Conservation (phyloP, 2,888 invertebrate genomes). For the Germaria angustata region DNA sequence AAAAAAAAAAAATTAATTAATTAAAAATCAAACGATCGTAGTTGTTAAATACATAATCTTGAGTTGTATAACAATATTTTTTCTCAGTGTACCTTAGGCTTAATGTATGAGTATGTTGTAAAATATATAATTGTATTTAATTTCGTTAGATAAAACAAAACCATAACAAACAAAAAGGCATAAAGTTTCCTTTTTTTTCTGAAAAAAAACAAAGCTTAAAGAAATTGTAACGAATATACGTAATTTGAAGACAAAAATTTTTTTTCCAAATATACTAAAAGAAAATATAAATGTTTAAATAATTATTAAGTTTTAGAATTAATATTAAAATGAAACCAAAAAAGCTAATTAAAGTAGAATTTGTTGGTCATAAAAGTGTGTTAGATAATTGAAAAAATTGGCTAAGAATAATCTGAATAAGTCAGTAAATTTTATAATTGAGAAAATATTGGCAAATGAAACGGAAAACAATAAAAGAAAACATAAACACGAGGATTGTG, state of each 20-base stretch:
- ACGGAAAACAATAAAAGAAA: not conserved
- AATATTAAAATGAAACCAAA: conserved; percentile 27
- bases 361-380: conserved; percentile 61
- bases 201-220: conserved; percentile 2
- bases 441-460: not conserved
- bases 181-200: conserved; percentile 61
- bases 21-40: conserved; percentile 11
- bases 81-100: conserved; percentile 75
- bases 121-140: conserved; percentile 61
- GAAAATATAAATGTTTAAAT: conserved; percentile 65
- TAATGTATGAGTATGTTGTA: conserved; percentile 70
- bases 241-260: conserved; percentile 72
- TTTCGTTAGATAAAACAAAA: conserved; percentile 23
- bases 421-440: not conserved
- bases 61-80: conserved; percentile 13
- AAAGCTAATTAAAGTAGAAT: conserved; percentile 45
- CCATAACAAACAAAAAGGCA: conserved; percentile 69
- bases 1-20: not conserved
- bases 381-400: conserved; percentile 55
- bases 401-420: conserved; percentile 9
- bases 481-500: not conserved
- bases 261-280: conserved; percentile 64
- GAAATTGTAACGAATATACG: conserved; percentile 77
- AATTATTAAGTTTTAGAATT: conserved; percentile 62
- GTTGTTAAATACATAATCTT: conserved; percentile 19